phyloP scores from a whole-genome alignment of 1,140 invertebrate genomes.

The Eueides isabella region DNA sequence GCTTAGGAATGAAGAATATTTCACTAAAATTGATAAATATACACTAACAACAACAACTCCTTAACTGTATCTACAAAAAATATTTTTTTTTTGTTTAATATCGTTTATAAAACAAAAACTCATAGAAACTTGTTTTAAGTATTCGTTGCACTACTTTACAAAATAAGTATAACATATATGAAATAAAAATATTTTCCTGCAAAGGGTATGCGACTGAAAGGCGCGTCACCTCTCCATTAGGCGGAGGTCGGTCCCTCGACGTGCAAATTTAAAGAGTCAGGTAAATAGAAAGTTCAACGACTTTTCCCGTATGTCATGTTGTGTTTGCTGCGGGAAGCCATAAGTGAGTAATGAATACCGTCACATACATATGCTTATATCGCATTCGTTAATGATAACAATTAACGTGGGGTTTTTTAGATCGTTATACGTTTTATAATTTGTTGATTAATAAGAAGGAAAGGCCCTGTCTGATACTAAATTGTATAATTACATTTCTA shows the following conservation, averaged over 20 bases:
- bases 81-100: too few relatives aligned
- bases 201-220: constrained; percentile 20
- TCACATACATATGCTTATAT: not conserved
- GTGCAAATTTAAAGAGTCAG: constrained; percentile 29
- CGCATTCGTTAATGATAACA: not conserved
- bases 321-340: constrained; percentile 19
- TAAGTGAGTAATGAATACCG: not conserved
- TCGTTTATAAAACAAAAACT: not conserved
- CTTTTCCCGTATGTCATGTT: constrained; percentile 9
- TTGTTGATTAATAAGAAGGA: too few relatives aligned
- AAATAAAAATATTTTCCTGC: not conserved
- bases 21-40: too few relatives aligned
- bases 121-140: not conserved
- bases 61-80: too few relatives aligned
- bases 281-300: constrained; percentile 35
- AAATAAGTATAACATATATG: not conserved
- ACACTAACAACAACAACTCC: too few relatives aligned
- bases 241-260: constrained; percentile 20
- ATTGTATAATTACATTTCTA: too few relatives aligned
- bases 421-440: not conserved
- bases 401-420: not conserved
- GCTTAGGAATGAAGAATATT: too few relatives aligned
- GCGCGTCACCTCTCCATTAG: constrained; percentile 25
- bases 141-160: not conserved
- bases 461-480: too few relatives aligned